Evolutionary conservation across 2,113 vertebrate species (phyloP), one percentile per base, ranked within the genome.

Genomic region (Corythornis madagascariensis): DNA sequence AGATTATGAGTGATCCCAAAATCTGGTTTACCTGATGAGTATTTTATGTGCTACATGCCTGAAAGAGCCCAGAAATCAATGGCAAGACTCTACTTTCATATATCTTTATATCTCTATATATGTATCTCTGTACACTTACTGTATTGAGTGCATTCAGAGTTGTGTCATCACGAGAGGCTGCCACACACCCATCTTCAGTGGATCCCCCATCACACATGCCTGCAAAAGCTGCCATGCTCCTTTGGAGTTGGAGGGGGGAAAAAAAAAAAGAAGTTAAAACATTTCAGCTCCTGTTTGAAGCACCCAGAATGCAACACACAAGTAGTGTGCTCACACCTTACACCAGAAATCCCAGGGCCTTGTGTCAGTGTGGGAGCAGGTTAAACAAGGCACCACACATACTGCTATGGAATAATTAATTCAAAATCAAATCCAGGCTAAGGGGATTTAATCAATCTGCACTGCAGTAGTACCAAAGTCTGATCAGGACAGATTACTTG

Each of bases 141-240:
- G 99, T 99, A 94, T 99, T 99, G 97, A 99, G 98, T 22, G 99
- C 99, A 9, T 99, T 99, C 77, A 99, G 98, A 28, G 99, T 99
- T 88, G 99, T 99, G 98, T 99, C 99, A 2, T 99, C 99, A 80
- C 99, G 97, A 61, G 99, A 99, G 17, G 99, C 99, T 53, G 99
- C 99, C 4, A 99, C 98, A 74, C 99, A 99, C 40, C 99, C 99
- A 2, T 99, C 99, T 97, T 99, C 99, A 7, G 99, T 99, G 66
- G 99, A 99, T 64, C 99, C 99, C 89, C 99, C 99, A 9, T 99
- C 99, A 94, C 99, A 99, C 99, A 99, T 99, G 73, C 99, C 99
- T 56, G 99, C 99, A 95, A 99, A 99, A 26, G 99, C 99, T 43
- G 99, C 99, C 99, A 99, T 99, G 97, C 99, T 99, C 99, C 99